Evolutionary conservation across 2,113 vertebrate species (phyloP).

Genomic region (Hippopotamus amphibius): DNA sequence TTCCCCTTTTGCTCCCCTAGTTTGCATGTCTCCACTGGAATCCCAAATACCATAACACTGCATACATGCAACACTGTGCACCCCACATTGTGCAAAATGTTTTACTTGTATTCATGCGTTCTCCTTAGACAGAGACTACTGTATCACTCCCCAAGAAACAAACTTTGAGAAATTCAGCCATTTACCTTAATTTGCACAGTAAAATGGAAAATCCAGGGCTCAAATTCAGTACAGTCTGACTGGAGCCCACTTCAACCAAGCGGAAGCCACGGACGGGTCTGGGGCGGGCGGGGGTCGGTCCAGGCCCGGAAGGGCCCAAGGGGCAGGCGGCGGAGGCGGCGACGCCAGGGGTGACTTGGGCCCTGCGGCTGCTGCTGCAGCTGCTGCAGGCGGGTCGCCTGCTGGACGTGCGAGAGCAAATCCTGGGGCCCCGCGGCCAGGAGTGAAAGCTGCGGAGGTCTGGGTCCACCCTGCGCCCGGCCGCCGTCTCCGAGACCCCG

Average conservation of each 20-base stretch:
- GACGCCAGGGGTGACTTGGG: neutral
- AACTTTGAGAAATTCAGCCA: neutral
- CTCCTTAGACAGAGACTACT: neutral
- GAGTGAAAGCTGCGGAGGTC: conserved; percentile 99
- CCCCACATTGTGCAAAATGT: neutral
- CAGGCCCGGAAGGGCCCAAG: conserved; percentile 72
- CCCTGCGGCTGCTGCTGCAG: conserved; percentile 86
- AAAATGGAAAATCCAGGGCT: neutral
- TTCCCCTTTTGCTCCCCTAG: neutral
- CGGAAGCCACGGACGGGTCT: neutral
- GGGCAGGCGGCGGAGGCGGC: neutral
- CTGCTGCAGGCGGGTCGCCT: conserved; percentile 94
- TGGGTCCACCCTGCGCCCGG: conserved; percentile 90
- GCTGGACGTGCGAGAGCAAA: conserved; percentile 98
- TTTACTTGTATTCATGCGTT: neutral
- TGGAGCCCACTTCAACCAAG: neutral
- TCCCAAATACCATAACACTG: neutral
- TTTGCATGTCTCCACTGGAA: neutral
- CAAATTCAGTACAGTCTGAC: neutral
- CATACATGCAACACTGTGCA: neutral
- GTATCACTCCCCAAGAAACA: neutral
- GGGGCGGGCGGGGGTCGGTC: conserved; percentile 50
- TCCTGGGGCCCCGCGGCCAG: conserved; percentile 96
- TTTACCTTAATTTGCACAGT: neutral
- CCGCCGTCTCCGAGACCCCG: conserved; percentile 78